Evolutionary conservation across 2,888 invertebrate genomes (phyloP), one percentile per base, ranked within the genome.

Genomic region (Brenthis daphne): DNA sequence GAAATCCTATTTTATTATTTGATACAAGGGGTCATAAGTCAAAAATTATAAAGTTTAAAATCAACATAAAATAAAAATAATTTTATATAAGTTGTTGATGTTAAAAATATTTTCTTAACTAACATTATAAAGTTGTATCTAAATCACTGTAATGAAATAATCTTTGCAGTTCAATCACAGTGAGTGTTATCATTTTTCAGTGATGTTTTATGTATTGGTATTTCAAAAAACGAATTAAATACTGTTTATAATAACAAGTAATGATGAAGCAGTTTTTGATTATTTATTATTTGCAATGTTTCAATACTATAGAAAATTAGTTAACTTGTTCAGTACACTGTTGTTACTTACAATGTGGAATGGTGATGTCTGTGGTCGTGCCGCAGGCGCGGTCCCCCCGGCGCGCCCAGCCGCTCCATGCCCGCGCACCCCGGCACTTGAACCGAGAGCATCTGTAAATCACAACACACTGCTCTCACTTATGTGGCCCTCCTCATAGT

Each of bases 391-490:
- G 93, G 92, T 85, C 93, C 93, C 89, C 90, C 93, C 87, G 90
- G 90, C 90, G 91, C 93, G 86, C 93, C 93, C 90, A 94, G 94
- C 94, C 94, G 94, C 94, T 94, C 94, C 95, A 95, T 95, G 93
- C 94, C 94, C 94, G 94, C 94, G 94, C 94, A 94, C 94, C 94
- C 94, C 94, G 94, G 94, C 89, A 94, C 94, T 94, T 95, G 95
- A 90, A 95, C 94, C 94, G 94, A 94, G 94, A 95, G 94, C 95
- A 95, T 95, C 95, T 95, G 93, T 82, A 94, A 93, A 85, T 87
- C 88, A 89, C 92, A 89, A 92, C 90, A 93, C 92, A 90, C 90
- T 92, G 86, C 91, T 92, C 91, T 92, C 91, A 92, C 87, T 92
- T 92, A 92, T 91, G 89, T 88, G 89, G 88, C 88, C 87, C 90